These are phyloP conservation scores for Drosophila azteca DNA, from an alignment of 1,140 invertebrate genomes.

Conservation along the genomic window DNA sequence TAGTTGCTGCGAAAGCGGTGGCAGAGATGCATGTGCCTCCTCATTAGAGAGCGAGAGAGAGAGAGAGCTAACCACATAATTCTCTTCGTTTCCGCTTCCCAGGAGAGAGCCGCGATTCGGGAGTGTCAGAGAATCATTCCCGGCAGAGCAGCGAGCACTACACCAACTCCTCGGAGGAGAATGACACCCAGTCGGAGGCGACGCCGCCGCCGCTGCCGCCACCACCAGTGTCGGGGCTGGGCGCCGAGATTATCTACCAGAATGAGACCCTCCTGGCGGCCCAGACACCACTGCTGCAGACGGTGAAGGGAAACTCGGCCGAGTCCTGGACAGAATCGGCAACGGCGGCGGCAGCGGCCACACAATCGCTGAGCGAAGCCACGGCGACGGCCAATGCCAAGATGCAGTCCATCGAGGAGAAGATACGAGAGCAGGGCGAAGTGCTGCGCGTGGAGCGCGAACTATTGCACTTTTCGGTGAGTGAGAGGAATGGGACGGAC, in stretches of 20 bases:
- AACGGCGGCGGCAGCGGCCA: slow-evolving; percentile 89
- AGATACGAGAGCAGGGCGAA: slow-evolving; percentile 87
- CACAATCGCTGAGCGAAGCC: slow-evolving; percentile 86
- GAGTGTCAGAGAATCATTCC: slow-evolving; percentile 90
- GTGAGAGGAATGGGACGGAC: background rate
- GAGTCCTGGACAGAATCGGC: slow-evolving; percentile 85
- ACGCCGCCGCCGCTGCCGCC: slow-evolving; percentile 60
- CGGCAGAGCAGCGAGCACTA: slow-evolving; percentile 89
- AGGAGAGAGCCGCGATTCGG: slow-evolving; percentile 89
- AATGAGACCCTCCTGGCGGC: slow-evolving; percentile 70
- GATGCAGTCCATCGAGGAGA: slow-evolving; percentile 85
- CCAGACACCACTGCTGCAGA: slow-evolving; percentile 74
- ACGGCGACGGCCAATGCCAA: slow-evolving; percentile 82
- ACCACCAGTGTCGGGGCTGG: slow-evolving; percentile 47
- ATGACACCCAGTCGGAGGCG: slow-evolving; percentile 78
- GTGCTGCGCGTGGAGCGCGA: slow-evolving; percentile 90
- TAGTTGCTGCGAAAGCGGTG: slow-evolving; percentile 36
- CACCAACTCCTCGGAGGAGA: slow-evolving; percentile 79
- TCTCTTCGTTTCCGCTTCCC: background rate
- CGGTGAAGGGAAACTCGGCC: slow-evolving; percentile 77
- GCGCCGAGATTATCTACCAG: slow-evolving; percentile 86
- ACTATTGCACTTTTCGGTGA: slow-evolving; percentile 86
- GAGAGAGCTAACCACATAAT: background rate
- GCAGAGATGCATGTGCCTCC: slow-evolving; percentile 2
- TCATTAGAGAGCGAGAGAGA: background rate